phyloP scores from a whole-genome alignment of 2,797 vertebrate genomes.

The Echeneis naucrates region DNA sequence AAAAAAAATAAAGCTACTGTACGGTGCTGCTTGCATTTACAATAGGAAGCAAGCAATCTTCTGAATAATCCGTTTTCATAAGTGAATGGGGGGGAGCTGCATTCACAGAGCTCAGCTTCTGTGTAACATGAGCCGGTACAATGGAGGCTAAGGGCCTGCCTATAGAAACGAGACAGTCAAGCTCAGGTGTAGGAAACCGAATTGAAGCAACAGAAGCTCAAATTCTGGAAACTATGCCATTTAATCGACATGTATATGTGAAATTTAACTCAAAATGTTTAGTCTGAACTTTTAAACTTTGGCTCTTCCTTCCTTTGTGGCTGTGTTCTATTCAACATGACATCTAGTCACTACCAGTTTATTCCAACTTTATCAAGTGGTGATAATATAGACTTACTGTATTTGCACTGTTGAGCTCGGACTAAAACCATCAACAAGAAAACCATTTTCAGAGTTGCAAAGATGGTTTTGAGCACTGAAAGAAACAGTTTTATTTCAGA shows the following conservation, averaged over 20 bases:
- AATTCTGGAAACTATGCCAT: background rate
- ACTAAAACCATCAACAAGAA: conserved; percentile 27
- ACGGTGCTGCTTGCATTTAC: conserved; percentile 35
- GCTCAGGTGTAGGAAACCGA: background rate
- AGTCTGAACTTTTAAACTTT: background rate
- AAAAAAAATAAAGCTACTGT: conserved; percentile 45
- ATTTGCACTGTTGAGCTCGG: conserved; percentile 22
- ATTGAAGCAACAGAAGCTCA: background rate
- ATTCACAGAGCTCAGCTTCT: conserved; percentile 34
- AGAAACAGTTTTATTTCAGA: conserved; percentile 51
- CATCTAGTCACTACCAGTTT: conserved; percentile 7
- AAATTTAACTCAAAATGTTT: background rate
- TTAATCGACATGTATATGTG: background rate
- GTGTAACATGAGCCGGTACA: conserved; percentile 52
- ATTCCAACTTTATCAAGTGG: conserved; percentile 22
- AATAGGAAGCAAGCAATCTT: conserved; percentile 53
- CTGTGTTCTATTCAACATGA: background rate
- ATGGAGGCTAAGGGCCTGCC: conserved; percentile 6
- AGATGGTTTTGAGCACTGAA: conserved; percentile 20
- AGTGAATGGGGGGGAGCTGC: conserved; percentile 36
- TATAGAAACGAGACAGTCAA: background rate
- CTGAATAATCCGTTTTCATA: conserved; percentile 54
- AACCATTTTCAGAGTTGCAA: conserved; percentile 34
- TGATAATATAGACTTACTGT: background rate
- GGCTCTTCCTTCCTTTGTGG: background rate